Percentiles rank a stretch among this genome's conserved stretches.
phyloP scores from a whole-genome alignment of 2,797 vertebrate genomes.

The Muscicapa striata region DNA sequence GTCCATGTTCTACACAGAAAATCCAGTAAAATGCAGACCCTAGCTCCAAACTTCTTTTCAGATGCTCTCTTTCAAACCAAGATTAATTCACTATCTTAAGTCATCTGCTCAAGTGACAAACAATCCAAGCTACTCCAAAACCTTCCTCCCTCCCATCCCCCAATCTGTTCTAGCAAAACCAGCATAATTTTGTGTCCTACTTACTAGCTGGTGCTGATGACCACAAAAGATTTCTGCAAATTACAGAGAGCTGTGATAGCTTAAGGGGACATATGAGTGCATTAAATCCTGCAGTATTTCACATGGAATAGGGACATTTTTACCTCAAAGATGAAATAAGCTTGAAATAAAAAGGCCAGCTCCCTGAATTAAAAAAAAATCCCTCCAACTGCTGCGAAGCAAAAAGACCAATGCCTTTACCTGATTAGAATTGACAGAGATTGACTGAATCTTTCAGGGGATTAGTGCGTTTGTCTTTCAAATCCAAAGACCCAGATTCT shows the following conservation, averaged over 20 bases:
- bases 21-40: neutral
- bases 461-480: constrained; percentile 63
- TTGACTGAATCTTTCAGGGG: constrained; percentile 62
- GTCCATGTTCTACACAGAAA: neutral
- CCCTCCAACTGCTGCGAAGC: constrained; percentile 32
- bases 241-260: neutral
- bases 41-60: neutral
- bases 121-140: neutral
- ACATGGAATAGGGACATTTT: neutral
- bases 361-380: neutral
- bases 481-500: constrained; percentile 67
- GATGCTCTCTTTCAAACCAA: neutral
- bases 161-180: neutral
- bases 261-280: neutral
- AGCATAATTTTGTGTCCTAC: neutral
- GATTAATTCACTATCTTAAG: neutral
- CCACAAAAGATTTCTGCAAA: neutral
- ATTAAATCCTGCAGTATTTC: neutral
- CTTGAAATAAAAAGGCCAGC: constrained; percentile 13
- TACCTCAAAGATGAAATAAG: neutral
- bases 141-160: neutral
- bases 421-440: constrained; percentile 61
- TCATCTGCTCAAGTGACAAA: neutral
- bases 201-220: neutral
- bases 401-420: constrained; percentile 58